These are phyloP conservation scores for Oedothorax gibbosus DNA, from an alignment of 1,140 invertebrate genomes.

Conservation along the genomic window DNA sequence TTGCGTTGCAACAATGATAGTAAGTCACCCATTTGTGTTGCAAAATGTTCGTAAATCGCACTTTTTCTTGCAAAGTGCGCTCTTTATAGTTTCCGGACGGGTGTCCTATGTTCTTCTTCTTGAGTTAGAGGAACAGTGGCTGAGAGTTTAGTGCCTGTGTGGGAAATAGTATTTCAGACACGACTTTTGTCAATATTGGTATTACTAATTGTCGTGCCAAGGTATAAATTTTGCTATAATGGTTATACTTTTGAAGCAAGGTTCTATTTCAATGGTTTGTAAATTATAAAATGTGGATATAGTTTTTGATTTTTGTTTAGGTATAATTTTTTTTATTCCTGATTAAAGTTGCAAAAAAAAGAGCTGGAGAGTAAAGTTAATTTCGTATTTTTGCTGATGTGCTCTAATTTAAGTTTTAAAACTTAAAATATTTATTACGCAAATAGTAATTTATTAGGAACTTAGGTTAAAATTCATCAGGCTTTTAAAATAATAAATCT, in stretches of 20 bases:
- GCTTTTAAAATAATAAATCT: too few species aligned
- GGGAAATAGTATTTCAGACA: conserved; percentile 5
- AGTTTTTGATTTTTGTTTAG: neutral
- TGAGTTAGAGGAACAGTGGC: conserved; percentile 51
- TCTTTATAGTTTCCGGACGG: conserved; percentile 50
- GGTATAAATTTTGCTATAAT: neutral
- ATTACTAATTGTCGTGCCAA: neutral
- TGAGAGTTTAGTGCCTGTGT: conserved; percentile 48
- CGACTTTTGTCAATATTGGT: neutral
- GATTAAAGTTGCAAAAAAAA: neutral
- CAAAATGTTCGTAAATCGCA: too few species aligned
- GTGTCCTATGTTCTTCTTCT: conserved; percentile 55
- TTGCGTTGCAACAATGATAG: too few species aligned
- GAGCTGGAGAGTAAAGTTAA: neutral
- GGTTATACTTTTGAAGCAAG: neutral
- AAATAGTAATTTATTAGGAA: too few species aligned
- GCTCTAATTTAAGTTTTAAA: too few species aligned
- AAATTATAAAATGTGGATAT: neutral
- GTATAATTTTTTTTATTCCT: too few species aligned
- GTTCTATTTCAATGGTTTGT: neutral
- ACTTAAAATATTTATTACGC: too few species aligned
- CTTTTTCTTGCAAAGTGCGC: neutral
- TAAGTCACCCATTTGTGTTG: too few species aligned
- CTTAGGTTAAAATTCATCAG: too few species aligned
- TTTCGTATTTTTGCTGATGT: neutral